Conservation (phyloP, 1,140 invertebrate species). For the Drosophila nasuta region DNA sequence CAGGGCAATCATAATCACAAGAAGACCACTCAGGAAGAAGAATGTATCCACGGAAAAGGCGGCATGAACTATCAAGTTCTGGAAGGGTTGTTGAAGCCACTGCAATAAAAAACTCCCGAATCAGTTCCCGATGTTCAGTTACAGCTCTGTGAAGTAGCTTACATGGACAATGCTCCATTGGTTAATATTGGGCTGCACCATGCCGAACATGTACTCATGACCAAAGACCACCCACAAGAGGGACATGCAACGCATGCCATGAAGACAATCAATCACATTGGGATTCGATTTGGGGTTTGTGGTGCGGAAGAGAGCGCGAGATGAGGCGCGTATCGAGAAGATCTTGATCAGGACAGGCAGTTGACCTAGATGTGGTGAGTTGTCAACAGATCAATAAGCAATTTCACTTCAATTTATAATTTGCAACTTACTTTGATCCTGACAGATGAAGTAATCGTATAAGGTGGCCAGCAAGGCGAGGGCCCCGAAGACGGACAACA, state of each 20-base stretch:
- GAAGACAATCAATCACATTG: constrained; percentile 85
- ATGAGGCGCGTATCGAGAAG: constrained; percentile 57
- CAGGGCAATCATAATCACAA: constrained; percentile 88
- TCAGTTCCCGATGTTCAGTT: not conserved
- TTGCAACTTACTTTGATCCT: constrained; percentile 43
- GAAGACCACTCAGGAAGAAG: constrained; percentile 91
- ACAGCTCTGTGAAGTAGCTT: constrained; percentile 47
- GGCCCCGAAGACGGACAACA: constrained; percentile 41
- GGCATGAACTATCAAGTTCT: constrained; percentile 86
- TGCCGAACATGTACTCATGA: constrained; percentile 85
- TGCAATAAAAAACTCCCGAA: not conserved
- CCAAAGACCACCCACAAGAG: constrained; percentile 89
- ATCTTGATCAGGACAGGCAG: constrained; percentile 43
- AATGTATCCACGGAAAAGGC: constrained; percentile 95
- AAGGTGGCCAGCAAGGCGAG: constrained; percentile 46
- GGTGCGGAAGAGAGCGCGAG: constrained; percentile 48
- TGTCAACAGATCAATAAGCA: too few species aligned
- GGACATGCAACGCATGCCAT: constrained; percentile 87
- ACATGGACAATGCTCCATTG: not conserved
- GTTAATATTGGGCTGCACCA: constrained; percentile 67
- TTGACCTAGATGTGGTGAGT: constrained; percentile 49
- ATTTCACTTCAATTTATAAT: too few species aligned
- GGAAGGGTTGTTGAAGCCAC: constrained; percentile 84
- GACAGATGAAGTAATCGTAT: constrained; percentile 46
- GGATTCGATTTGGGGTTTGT: constrained; percentile 44